Evolutionary conservation across 2,888 invertebrate genomes (phyloP).

Genomic region (Ochropleura plecta): DNA sequence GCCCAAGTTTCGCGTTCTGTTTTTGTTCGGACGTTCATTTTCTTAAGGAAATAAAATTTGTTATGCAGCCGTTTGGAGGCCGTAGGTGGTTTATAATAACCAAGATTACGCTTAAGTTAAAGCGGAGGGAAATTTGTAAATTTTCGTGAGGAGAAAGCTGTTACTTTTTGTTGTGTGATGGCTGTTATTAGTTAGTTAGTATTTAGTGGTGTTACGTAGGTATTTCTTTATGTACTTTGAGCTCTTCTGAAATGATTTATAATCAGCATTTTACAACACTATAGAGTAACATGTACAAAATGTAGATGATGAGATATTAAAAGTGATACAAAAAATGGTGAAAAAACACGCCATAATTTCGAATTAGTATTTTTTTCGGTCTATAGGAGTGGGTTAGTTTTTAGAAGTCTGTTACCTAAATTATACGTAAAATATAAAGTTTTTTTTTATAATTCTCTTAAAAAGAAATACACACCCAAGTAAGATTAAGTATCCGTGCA

Average conservation of each 20-base stretch:
- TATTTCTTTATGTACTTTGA: neutral
- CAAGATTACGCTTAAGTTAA: constrained; percentile 65
- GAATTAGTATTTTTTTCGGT: too few species aligned
- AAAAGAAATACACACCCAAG: too few species aligned
- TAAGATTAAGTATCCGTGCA: too few species aligned
- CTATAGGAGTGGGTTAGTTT: too few species aligned
- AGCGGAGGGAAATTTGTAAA: constrained; percentile 58
- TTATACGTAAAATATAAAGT: too few species aligned
- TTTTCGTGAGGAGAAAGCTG: constrained; percentile 53
- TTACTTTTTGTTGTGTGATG: constrained; percentile 46
- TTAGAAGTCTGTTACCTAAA: too few species aligned
- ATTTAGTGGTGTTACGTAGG: neutral
- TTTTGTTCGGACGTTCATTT: constrained; percentile 86
- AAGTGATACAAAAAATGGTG: too few species aligned
- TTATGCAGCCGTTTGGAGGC: constrained; percentile 82
- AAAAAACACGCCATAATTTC: too few species aligned
- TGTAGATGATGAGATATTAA: too few species aligned
- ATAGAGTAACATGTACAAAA: too few species aligned
- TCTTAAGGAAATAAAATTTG: constrained; percentile 84
- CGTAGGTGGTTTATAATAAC: constrained; percentile 79
- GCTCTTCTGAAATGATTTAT: neutral
- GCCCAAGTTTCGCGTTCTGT: constrained; percentile 88
- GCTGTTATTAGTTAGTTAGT: neutral
- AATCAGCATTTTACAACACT: too few species aligned
- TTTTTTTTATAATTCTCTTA: too few species aligned